phyloP scores from a whole-genome alignment of 2,113 vertebrate species.

The Budorcas taxicolor region DNA sequence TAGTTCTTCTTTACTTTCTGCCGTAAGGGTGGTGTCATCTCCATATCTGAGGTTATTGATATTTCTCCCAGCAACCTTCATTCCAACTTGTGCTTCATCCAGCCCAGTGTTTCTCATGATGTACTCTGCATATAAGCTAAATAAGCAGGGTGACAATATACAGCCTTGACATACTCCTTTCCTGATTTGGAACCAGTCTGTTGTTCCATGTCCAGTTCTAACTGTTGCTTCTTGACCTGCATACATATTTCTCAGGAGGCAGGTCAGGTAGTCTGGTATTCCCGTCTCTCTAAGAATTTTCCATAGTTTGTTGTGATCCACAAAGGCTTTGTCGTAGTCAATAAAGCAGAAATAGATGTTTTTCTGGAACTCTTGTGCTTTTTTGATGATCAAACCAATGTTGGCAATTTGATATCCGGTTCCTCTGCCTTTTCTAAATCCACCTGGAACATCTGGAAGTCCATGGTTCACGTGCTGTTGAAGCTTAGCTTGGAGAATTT shows the following conservation, averaged over 20 bases:
- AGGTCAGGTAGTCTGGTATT: not conserved
- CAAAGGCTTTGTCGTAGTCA: not conserved
- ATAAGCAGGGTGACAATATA: not conserved
- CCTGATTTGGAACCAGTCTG: not conserved
- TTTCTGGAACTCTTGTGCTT: not conserved
- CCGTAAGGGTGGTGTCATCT: not conserved
- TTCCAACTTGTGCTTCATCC: not conserved
- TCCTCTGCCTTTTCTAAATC: not conserved
- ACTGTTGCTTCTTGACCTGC: not conserved
- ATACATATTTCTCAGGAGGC: not conserved
- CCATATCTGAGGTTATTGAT: not conserved
- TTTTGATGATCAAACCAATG: not conserved
- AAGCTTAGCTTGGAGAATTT: not conserved
- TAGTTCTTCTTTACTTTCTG: not conserved
- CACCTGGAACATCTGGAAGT: not conserved
- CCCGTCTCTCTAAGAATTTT: not conserved
- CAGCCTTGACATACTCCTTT: not conserved
- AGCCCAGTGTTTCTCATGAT: not conserved
- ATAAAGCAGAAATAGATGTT: not conserved
- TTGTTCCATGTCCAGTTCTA: not conserved
- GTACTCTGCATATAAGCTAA: not conserved
- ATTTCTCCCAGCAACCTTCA: not conserved
- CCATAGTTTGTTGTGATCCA: not conserved
- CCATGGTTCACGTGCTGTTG: not conserved
- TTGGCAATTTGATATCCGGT: not conserved